Evolutionary conservation across 35 echinoderm and acorn worm species (phyloP), one percentile per base, ranked within the genome.

Genomic region (Acanthaster planci): DNA sequence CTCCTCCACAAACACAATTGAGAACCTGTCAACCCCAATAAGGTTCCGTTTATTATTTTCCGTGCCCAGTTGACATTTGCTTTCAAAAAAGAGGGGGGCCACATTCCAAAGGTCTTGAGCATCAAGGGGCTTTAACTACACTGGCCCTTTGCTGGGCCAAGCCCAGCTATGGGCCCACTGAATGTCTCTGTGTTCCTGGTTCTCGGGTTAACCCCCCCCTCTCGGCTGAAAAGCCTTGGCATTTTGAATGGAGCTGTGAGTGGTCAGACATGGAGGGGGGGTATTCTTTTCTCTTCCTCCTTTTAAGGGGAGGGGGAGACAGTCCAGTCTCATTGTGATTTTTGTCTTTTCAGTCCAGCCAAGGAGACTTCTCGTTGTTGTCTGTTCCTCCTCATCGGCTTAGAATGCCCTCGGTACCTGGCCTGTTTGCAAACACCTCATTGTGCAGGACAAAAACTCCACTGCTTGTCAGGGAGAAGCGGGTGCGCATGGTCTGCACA

Each of bases 341-440:
- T 72, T 72, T 72, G 64, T 34, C 57, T 36, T 36, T 72, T 31
- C 64, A 72, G 64, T 26, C 34, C 8, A 60, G 34, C 26, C 26
- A 30, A 72, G 34, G 64, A 72, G 64, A 72, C 34, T 47, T 47
- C 12, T 47, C 34, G 56, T 72, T 31, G 64, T 72, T 72, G 64
- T 72, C 34, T 14, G 23, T 72, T 72, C 30, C 64, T 26, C 64
- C 23, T 72, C 64, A 72, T 72, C 64, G 21, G 64, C 22, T 72
- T 2, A 72, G 22, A 72, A 23, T 31, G 30, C 22, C 26, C 64
- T 72, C 2, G 26, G 23, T 26, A 29, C 64, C 26, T 72, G 64
- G 23, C 56, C 64, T 72, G 64, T 72, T 72, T 72, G 64, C 64
- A 72, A 72, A 72, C 64, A 72, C 64, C 64, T n/a, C 34, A 72